Conservation (phyloP, 2,888 invertebrate species). For the Athetis lepigone region DNA sequence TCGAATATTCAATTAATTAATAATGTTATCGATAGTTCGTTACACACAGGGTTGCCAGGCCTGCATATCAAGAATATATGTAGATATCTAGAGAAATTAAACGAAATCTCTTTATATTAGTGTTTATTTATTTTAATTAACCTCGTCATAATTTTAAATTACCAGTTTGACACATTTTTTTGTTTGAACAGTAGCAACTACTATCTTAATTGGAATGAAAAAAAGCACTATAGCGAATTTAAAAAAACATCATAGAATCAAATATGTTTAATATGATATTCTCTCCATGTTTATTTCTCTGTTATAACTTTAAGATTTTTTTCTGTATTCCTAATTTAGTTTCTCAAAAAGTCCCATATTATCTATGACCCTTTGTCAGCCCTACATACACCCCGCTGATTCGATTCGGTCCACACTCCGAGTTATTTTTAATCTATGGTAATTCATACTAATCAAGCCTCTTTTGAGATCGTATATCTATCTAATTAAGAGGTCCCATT, state of each 20-base stretch:
- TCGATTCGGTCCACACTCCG: slow-evolving; percentile 59
- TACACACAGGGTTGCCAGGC: slow-evolving; percentile 56
- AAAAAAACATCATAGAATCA: background rate
- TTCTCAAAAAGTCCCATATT: background rate
- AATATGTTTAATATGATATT: background rate
- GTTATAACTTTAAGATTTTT: too few species aligned
- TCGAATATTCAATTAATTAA: slow-evolving; percentile 86
- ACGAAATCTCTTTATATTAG: background rate
- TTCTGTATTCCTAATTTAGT: background rate
- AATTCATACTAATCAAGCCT: slow-evolving; percentile 60
- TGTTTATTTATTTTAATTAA: background rate
- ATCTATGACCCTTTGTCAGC: slow-evolving; percentile 27
- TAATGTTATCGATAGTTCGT: slow-evolving; percentile 76
- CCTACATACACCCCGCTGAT: slow-evolving; percentile 54
- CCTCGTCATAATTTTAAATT: background rate
- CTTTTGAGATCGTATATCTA: slow-evolving; percentile 57
- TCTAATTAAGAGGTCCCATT: slow-evolving; percentile 60
- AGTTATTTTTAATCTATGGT: slow-evolving; percentile 66
- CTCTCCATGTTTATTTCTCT: too few species aligned
- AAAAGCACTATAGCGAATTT: background rate
- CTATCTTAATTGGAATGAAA: background rate
- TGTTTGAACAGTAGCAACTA: background rate
- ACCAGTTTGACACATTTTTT: background rate
- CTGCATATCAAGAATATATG: background rate
- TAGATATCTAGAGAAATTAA: background rate